Conservation (phyloP, 2,113 vertebrate species). For the Rhombomys opimus region DNA sequence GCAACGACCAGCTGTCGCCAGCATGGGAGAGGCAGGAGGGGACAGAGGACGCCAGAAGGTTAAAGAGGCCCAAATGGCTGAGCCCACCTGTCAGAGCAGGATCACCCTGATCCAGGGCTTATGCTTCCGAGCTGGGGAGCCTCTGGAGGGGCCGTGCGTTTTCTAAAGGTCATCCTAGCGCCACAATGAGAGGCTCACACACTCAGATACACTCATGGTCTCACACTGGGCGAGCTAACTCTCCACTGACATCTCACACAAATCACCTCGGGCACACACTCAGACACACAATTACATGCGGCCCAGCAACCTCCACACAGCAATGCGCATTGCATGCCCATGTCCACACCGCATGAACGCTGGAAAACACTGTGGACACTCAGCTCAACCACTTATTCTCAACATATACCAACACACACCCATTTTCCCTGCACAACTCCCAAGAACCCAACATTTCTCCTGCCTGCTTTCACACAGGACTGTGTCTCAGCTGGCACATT, state of each 20-base stretch:
- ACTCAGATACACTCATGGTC: not conserved
- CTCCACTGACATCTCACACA: not conserved
- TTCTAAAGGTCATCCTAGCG: not conserved
- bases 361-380: not conserved
- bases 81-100: not conserved
- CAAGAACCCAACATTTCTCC: not conserved
- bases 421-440: not conserved
- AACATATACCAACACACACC: not conserved
- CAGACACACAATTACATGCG: not conserved
- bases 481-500: not conserved
- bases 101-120: rapidly evolving
- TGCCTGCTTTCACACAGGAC: not conserved
- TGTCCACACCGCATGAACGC: not conserved
- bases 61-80: not conserved
- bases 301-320: not conserved
- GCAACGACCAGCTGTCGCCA: not conserved
- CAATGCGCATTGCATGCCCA: not conserved
- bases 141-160: not conserved
- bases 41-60: not conserved
- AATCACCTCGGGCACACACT: not conserved
- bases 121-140: not conserved
- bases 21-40: not conserved
- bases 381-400: not conserved
- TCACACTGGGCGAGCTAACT: not conserved
- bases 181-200: not conserved